Base-by-base conservation (phyloP, 2,888 invertebrate species). In the Cheilosia vernalis region DNA sequence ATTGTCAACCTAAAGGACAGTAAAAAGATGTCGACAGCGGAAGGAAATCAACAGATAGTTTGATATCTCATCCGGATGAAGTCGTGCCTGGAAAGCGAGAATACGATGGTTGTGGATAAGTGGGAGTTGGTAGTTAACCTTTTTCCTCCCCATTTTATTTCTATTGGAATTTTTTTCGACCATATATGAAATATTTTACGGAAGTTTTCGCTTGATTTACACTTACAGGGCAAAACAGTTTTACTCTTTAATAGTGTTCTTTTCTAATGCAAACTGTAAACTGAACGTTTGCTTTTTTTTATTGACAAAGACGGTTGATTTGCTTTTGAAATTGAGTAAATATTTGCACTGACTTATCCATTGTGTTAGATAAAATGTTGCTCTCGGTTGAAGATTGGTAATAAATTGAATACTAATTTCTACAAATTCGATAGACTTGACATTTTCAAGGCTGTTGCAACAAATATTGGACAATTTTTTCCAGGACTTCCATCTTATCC, bases 41-140 rank as follows among this genome's bases (percentile, higher is more conserved):
- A 80, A 80, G 33, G 49, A 80, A 69, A 80, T 80, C 80, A 80
- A 84, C 74, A 80, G 84, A 74, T 80, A 76, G 80, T 58, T 74
- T 84, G 69, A 74, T 84, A 63, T 73, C 73, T 67, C 67, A 74
- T 80, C 58, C 66, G 80, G 56, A 44, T 21, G 49, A 76, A 80
- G 76, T 85, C 84, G 84, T 85, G 84, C 76, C 80, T 76, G 60
- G 84, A 66, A 80, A 80, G 55, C 66, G 7, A 40, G 72, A 85
- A 56, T 37, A 66, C n/a, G 10, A 44, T 42, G 53, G 19, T 55
- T 47, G 69, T 60, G 53, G 69, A 64, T 58, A 37, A 10, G 19
- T 10, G 19, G 19, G n/a, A 9, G 49, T 24, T 4, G 33, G 51
- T 60, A 74, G 64, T 82, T 74, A 69, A 67, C 61, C 70, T 51